A percentile compares a stretch with the other conserved stretches of the same genome.
Conservation (phyloP, 2,888 invertebrate species). For the Xiphydria camelus region DNA sequence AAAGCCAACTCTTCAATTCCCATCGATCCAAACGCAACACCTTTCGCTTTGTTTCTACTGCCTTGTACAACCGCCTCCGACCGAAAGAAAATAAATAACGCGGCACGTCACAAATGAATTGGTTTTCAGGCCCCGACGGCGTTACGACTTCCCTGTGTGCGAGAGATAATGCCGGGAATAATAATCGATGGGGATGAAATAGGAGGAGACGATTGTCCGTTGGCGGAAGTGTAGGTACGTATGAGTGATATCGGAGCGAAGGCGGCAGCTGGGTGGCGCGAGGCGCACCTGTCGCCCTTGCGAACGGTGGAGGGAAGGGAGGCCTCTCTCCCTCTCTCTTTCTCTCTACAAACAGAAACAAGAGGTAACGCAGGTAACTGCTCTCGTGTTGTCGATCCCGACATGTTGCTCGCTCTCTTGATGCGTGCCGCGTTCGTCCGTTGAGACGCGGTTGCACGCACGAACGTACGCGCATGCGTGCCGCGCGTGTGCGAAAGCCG, state of each 20-base stretch:
- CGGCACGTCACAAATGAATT: no score
- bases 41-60: no score
- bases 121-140: no score
- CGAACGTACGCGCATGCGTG: constrained; percentile 16
- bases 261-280: constrained; percentile 53
- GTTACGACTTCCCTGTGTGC: no score
- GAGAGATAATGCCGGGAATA: constrained; percentile 23
- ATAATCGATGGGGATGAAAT: constrained; percentile 23
- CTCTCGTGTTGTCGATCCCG: constrained; percentile 26
- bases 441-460: constrained; percentile 24
- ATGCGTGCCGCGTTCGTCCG: constrained; percentile 35
- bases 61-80: no score
- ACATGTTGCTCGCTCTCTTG: constrained; percentile 25
- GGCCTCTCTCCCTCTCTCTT: neutral
- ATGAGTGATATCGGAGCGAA: constrained; percentile 42
- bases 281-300: constrained; percentile 49
- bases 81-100: no score
- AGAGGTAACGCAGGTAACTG: constrained; percentile 41
- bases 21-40: no score
- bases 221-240: constrained; percentile 26
- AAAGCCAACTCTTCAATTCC: no score
- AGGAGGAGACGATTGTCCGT: constrained; percentile 18
- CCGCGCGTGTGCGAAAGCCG: constrained; percentile 4
- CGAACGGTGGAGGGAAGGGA: no score
- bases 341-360: constrained; percentile 41